Evolutionary conservation across 2,113 vertebrate genomes (phyloP).

Genomic region (Hystrix cristata): DNA sequence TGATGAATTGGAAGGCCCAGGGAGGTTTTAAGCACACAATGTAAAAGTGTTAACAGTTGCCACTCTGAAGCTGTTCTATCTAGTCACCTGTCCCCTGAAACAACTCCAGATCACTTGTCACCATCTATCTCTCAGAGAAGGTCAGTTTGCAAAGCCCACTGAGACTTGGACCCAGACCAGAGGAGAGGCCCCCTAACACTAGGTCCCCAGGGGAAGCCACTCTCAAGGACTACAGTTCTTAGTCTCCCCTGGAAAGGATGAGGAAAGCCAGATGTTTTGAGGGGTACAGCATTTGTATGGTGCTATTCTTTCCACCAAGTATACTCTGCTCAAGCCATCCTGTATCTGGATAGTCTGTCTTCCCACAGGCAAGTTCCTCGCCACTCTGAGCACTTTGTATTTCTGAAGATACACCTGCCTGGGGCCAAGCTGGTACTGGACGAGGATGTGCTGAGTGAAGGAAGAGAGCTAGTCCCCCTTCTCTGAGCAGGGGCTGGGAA

Average conservation of each 20-base stretch:
- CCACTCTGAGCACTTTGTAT: no score
- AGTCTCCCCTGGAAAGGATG: not conserved
- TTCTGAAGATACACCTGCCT: no score
- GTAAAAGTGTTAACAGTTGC: not conserved
- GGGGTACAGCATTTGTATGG: not conserved
- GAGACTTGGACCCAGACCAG: not conserved
- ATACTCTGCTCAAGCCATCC: not conserved
- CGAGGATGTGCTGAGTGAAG: no score
- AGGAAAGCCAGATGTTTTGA: not conserved
- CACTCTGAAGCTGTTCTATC: not conserved
- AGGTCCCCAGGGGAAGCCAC: not conserved
- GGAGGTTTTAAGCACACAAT: not conserved
- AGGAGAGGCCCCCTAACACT: not conserved
- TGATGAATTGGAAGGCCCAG: not conserved
- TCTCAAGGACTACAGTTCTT: not conserved
- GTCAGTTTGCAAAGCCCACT: not conserved
- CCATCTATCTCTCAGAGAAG: not conserved
- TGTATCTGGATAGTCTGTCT: no score
- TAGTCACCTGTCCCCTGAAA: not conserved
- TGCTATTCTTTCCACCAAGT: not conserved
- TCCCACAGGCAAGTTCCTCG: no score
- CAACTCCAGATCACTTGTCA: not conserved
- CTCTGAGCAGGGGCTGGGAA: no score
- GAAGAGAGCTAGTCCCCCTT: no score
- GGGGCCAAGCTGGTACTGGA: no score